phyloP scores from a whole-genome alignment of 2,797 vertebrate genomes.

The Anguilla obscura region DNA sequence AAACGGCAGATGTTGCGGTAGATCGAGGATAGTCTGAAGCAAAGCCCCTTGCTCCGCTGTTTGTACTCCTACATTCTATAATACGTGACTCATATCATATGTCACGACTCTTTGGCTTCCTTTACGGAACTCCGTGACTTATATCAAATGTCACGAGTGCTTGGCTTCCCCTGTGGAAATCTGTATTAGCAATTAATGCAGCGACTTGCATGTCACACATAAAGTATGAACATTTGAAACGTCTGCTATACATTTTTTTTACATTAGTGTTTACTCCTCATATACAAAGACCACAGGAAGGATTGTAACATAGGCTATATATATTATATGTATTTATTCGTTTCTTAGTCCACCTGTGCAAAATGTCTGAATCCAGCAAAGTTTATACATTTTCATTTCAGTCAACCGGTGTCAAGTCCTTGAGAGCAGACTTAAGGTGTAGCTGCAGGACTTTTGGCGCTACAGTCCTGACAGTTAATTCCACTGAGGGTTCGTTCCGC shows the following conservation, averaged over 20 bases:
- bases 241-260: neutral
- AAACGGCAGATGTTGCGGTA: constrained; percentile 15
- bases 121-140: no score
- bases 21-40: neutral
- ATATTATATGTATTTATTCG: no score
- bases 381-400: neutral
- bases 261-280: neutral
- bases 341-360: no score
- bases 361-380: neutral
- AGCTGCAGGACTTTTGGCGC: neutral
- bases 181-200: neutral
- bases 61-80: neutral
- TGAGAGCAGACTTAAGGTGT: neutral
- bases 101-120: no score
- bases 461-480: neutral
- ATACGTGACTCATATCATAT: no score
- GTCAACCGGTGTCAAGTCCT: neutral
- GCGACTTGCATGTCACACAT: neutral
- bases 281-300: neutral
- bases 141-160: neutral
- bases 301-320: no score
- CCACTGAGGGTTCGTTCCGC: neutral
- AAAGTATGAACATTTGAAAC: neutral
- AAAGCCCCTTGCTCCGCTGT: neutral
- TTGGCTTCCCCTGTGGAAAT: neutral